Evolutionary conservation across 2,888 invertebrate genomes (phyloP), one percentile per base, ranked within the genome.

Genomic region (Erannis defoliaria): DNA sequence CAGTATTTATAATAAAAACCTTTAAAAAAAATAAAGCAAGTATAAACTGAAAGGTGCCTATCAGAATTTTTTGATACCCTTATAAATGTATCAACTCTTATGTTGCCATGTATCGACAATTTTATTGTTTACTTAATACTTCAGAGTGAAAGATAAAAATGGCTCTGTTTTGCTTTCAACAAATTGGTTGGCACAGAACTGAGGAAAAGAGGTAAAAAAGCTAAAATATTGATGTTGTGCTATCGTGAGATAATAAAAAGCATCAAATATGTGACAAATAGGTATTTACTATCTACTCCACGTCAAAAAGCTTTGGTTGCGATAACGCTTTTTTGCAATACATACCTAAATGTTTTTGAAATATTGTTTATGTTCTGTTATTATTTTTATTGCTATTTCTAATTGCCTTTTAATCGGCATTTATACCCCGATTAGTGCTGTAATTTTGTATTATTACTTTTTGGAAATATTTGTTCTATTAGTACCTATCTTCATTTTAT

Each of bases 171-270:
- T 55, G 49, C 61, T 61, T 55, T 61, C 43, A 61, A 43, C 45
- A 45, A 45, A 61, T 61, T 61, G 61, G 55, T 55, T 61, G 61
- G 61, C 61, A 61, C 61, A 31, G 50, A 43, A 29, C 43, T 18
- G 9, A 19, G 5, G n/a, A 16, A 10, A 21, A 33, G 59, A 48
- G 53, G 26, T 48, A 54, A 58, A 58, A 21, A 53, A 6, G 38
- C 38, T 48, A 42, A 59, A 54, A 59, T 59, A 59, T 42, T 40
- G 33, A 10, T 10, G 33, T 38, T 46, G 19, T 23, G 23, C 18
- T 31, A 14, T 23, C 37, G 37, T n/a, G 29, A 29, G 26, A 58
- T 23, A 38, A 18, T 51, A 38, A 40, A 45, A 14, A 29, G 21
- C 37, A 53, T 21, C 45, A 46, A 31, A 19, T 37, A 37, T 37